Conservation (phyloP, 92 coral and sea anemone species). For the Palythoa heliodiscus region DNA sequence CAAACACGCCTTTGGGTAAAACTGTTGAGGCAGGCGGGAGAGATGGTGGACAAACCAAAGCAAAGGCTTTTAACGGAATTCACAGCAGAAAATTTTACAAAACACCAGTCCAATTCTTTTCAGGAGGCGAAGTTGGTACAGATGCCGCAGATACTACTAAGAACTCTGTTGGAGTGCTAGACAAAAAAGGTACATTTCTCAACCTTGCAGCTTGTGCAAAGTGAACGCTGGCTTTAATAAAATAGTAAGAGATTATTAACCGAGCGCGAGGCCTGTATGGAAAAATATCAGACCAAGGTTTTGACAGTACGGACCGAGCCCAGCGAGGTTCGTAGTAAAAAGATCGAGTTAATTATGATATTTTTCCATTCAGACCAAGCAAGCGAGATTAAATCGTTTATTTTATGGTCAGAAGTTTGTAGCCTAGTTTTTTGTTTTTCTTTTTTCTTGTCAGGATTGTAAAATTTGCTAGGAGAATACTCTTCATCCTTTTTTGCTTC, state of each 20-base stretch:
- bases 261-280: too few species aligned
- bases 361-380: too few species aligned
- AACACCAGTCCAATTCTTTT: constrained; percentile 74
- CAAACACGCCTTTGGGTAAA: constrained; percentile 48
- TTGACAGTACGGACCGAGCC: too few species aligned
- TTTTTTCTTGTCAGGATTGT: too few species aligned
- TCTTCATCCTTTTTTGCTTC: too few species aligned
- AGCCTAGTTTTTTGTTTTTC: too few species aligned
- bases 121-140: constrained; percentile 53
- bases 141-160: constrained; percentile 84
- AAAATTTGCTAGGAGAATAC: too few species aligned
- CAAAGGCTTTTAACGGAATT: constrained; percentile 71
- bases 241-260: background rate
- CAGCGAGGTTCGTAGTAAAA: too few species aligned
- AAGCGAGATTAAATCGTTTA: too few species aligned
- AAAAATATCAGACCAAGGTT: too few species aligned
- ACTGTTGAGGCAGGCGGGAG: constrained; percentile 76
- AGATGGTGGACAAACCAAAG: constrained; percentile 64
- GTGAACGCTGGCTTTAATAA: background rate
- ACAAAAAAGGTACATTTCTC: constrained; percentile 44
- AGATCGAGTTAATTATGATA: too few species aligned
- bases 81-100: constrained; percentile 59
- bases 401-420: too few species aligned
- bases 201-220: background rate
- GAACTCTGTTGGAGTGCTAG: constrained; percentile 69